A percentile compares a stretch with the other conserved stretches of the same genome.
These are phyloP conservation scores for Eudorcas thomsonii DNA, from an alignment of 2,113 vertebrate genomes.

Conservation along the genomic window DNA sequence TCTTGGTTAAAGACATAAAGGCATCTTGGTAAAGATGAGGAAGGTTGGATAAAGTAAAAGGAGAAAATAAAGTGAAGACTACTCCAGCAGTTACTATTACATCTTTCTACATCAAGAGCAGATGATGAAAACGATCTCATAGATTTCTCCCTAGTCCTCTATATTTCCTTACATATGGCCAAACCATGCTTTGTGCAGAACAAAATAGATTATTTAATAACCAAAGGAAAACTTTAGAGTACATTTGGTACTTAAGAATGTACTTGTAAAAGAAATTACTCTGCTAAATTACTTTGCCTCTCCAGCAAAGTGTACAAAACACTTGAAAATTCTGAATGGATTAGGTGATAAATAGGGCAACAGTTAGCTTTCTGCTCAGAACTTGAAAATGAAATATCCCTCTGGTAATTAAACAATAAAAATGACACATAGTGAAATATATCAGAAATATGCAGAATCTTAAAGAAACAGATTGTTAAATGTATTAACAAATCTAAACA, in stretches of 20 bases:
- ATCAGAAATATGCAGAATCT: not conserved
- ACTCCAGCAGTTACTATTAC: not conserved
- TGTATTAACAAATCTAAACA: not conserved
- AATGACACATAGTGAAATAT: not conserved
- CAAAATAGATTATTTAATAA: not conserved
- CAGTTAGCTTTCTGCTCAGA: not conserved
- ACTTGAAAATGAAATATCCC: not conserved
- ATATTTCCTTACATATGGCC: not conserved
- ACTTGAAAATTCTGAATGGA: constrained; percentile 16
- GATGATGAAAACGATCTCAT: not conserved
- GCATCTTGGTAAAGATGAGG: not conserved
- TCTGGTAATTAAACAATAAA: not conserved
- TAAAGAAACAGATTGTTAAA: constrained; percentile 9
- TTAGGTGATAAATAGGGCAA: not conserved
- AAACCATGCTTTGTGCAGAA: constrained; percentile 25
- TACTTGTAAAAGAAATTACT: constrained; percentile 17
- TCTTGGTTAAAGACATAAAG: not conserved
- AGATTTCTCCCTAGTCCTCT: not conserved
- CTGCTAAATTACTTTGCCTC: not conserved
- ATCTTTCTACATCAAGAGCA: not conserved
- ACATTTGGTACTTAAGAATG: not conserved
- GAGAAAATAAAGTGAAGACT: not conserved
- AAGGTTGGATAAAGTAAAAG: not conserved
- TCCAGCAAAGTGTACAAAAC: constrained; percentile 10
- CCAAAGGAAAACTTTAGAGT: not conserved